Base-by-base conservation (phyloP, 2,888 invertebrate genomes). In the Drosophila atripex region DNA sequence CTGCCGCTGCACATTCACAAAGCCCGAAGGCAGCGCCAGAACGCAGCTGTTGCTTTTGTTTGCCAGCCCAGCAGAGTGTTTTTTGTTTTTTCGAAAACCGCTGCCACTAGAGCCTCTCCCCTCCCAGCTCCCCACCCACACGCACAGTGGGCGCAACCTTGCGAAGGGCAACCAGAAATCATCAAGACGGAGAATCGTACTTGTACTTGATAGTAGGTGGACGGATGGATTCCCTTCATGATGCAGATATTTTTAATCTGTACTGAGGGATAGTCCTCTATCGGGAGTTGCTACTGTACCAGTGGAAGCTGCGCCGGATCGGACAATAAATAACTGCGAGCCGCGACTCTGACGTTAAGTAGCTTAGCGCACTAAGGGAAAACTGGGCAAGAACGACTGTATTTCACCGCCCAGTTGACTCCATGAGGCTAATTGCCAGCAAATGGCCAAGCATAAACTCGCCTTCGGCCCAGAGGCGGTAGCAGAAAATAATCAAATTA, bases 1-100 rank as follows among this genome's bases (percentile, higher is more conserved):
- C 21, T 41, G 41, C 41, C 39, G 51, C 60, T 63, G 71, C 71
- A 66, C 70, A 73, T 80, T 80, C 64, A 80, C 78, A 80, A 80
- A 70, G 56, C 58, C 64, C 65, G 16, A 57, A 58, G 49, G 71
- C 53, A 51, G 61, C 14, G 39, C 47, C 60, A 57, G 23, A 11
- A 52, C 63, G 75, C 83, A 77, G 77, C 79, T 86, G 86, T 78
- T 78, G 78, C 75, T 80, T 83, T 79, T 83, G 63, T 71, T 59
- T 58, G 46, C 50, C 61, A 49, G 49, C 57, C 66, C 52, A 73
- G 60, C 54, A 61, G 38, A 74, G 64, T 60, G 66, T 70, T 68
- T 73, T 63, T 54, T 69, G 50, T 38, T 59, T n/a, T n/a, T n/a
- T n/a, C n/a, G n/a, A n/a, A 50, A 57, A 47, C 50, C 12, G 35